Base-by-base conservation (phyloP, 2,113 vertebrate species). In the Pterocles gutturalis region DNA sequence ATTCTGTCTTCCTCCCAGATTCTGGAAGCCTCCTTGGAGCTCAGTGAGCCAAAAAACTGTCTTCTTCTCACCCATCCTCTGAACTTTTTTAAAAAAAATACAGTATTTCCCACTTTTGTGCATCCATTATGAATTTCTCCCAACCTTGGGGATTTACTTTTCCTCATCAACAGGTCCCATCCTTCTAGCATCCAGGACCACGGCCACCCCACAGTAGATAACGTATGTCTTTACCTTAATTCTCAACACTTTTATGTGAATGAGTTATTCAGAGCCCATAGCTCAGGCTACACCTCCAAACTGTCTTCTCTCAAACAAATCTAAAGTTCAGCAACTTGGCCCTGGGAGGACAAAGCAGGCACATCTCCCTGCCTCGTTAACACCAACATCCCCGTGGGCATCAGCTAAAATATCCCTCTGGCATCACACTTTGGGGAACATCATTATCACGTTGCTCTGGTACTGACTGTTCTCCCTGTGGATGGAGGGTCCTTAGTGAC, bases 61-160 rank as follows among this genome's bases (percentile, higher is more conserved):
- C 91, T 96, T 90, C 81, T 96, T 90, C 91, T 91, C 85, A 90
- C 61, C 62, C 93, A 95, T 82, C 94, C 73, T 69, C 89, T 95
- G 81, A 76, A 91, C n/a, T 69, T 91, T 87, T 73, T 72, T 69
- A 90, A 94, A 83, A 73, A 12, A 73, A 43, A 28, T 33, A 80
- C 22, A 58, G 0, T 49, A 81, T 95, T 93, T 92, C 86, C 89
- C 65, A 79, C 80, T 93, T 96, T 21, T 43, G 55, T 17, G 10
- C 45, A 73, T 71, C 46, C 29, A 86, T 89, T 65, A 84, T 53
- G 89, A 62, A 95, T 79, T 79, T 87, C 57, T 83, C 22, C 26
- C 16, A 4, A 20, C 8, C 71, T 34, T 73, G 19, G 17, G 54
- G 17, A 49, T 54, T 28, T 51, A 22, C 12, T 81, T 69, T 64